Evolutionary conservation across 2,888 invertebrate species (phyloP).

Genomic region (Limnephilus marmoratus): DNA sequence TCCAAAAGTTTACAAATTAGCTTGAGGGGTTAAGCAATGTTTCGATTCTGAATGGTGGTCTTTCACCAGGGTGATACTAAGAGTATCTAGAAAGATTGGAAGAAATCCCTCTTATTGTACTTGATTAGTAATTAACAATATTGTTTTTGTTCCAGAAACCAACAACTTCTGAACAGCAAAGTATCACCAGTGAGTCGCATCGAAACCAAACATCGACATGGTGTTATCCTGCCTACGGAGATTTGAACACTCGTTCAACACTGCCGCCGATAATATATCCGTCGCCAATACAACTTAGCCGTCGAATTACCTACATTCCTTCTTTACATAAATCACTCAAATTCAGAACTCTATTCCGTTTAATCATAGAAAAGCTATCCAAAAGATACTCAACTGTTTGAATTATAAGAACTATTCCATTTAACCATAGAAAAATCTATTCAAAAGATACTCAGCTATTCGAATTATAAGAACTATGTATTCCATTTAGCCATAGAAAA

Average conservation of each 20-base stretch:
- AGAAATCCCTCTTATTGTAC: neutral
- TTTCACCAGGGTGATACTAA: no score
- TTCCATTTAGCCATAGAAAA: no score
- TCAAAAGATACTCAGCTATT: no score
- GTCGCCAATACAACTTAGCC: constrained; percentile 52
- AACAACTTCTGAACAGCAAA: constrained; percentile 2
- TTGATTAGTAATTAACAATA: neutral
- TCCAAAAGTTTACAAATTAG: no score
- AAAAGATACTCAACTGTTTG: no score
- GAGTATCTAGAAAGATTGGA: neutral
- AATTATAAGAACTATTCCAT: no score
- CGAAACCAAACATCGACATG: constrained; percentile 53
- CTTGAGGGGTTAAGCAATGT: no score
- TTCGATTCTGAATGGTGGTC: no score
- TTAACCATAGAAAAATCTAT: no score
- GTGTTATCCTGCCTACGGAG: constrained; percentile 45
- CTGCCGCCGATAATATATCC: constrained; percentile 41
- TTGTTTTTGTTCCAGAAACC: constrained; percentile 13
- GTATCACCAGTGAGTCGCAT: constrained; percentile 15
- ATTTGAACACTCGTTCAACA: constrained; percentile 39
- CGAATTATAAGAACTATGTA: no score
- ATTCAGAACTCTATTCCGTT: constrained; percentile 10
- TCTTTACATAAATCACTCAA: neutral
- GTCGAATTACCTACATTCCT: constrained; percentile 33
- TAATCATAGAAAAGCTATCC: no score